A percentile compares a stretch with the other conserved stretches of the same genome.
phyloP scores from a whole-genome alignment of 2,888 invertebrate species.

The Cantharis nigra region DNA sequence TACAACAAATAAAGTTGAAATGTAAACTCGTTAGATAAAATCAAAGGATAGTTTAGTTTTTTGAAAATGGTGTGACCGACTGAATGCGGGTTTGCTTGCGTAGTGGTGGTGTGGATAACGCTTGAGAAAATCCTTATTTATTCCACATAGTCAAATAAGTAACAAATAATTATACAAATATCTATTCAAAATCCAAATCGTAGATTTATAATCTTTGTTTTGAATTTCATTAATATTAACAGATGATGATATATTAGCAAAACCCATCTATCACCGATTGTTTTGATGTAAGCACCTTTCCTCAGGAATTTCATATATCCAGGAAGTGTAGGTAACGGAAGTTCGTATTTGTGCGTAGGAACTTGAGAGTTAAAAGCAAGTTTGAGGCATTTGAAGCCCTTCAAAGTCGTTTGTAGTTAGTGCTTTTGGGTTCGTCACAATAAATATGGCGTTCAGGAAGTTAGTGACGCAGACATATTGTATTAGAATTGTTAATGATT shows the following conservation, averaged over 20 bases:
- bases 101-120: conserved; percentile 7
- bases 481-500: conserved; percentile 45
- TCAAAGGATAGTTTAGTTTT: background rate
- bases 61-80: background rate
- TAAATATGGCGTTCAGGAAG: conserved; percentile 40
- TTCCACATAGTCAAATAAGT: background rate
- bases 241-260: background rate
- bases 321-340: conserved; percentile 17
- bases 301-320: conserved; percentile 17
- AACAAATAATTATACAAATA: background rate
- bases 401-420: conserved; percentile 30
- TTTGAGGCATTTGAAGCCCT: conserved; percentile 18
- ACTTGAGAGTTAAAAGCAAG: conserved; percentile 7
- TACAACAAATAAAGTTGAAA: background rate
- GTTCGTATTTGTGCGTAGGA: conserved; percentile 20
- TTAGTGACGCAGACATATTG: conserved; percentile 44
- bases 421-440: conserved; percentile 36
- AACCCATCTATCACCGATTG: conserved; percentile 11
- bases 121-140: conserved; percentile 19
- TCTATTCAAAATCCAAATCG: background rate
- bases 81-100: conserved; percentile 21
- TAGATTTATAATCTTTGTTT: background rate
- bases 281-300: conserved; percentile 15
- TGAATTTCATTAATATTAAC: background rate
- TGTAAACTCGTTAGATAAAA: background rate